Evolutionary conservation across 1,140 invertebrate species (phyloP).

Genomic region (Bicyclus anynana): DNA sequence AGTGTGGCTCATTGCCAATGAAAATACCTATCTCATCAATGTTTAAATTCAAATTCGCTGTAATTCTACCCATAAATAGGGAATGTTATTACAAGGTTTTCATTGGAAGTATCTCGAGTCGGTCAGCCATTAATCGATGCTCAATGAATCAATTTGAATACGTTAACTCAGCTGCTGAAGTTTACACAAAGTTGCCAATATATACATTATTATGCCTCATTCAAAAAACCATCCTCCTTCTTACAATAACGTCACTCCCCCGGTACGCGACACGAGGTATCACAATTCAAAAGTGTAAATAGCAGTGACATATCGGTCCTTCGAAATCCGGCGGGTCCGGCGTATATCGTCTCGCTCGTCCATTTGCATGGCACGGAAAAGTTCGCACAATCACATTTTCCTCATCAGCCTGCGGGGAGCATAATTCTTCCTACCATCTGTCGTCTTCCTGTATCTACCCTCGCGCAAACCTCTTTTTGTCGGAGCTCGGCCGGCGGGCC

Average conservation of each 20-base stretch:
- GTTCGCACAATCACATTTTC: slow-evolving; percentile 77
- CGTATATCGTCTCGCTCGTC: slow-evolving; percentile 59
- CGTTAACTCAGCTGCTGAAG: slow-evolving; percentile 44
- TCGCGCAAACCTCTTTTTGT: slow-evolving; percentile 62
- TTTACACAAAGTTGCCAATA: slow-evolving; percentile 49
- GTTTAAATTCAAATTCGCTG: background rate
- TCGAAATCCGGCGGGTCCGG: slow-evolving; percentile 43
- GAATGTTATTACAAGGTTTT: slow-evolving; percentile 50
- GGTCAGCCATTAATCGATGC: slow-evolving; percentile 48
- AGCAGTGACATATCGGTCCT: slow-evolving; percentile 48
- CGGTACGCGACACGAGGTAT: slow-evolving; percentile 35
- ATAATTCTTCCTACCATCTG: slow-evolving; percentile 72
- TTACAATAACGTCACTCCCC: slow-evolving; percentile 44
- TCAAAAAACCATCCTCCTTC: slow-evolving; percentile 43
- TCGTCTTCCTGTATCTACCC: slow-evolving; percentile 71
- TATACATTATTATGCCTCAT: slow-evolving; percentile 32
- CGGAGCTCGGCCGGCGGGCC: slow-evolving; percentile 60
- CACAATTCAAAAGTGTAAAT: slow-evolving; percentile 55
- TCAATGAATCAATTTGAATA: slow-evolving; percentile 66
- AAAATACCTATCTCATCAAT: background rate
- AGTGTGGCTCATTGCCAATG: no score
- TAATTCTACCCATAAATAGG: background rate
- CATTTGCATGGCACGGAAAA: slow-evolving; percentile 76
- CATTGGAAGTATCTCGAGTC: slow-evolving; percentile 39
- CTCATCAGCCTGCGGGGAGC: slow-evolving; percentile 75